Percentiles rank a stretch among this genome's conserved stretches.
These are phyloP conservation scores for Gymnarchus niloticus DNA, from an alignment of 2,113 vertebrate genomes.

Conservation along the genomic window DNA sequence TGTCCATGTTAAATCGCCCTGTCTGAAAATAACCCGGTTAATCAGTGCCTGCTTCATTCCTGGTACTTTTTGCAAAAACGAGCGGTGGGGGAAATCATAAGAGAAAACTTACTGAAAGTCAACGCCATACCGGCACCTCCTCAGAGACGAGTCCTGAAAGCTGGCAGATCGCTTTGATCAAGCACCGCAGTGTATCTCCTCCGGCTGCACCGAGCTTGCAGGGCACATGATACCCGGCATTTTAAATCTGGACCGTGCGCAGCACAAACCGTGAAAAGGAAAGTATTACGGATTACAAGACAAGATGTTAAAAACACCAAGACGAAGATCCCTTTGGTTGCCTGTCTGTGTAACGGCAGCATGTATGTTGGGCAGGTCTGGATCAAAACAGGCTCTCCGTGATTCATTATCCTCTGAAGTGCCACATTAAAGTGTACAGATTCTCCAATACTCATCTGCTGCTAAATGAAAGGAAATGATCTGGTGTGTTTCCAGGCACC, in stretches of 20 bases:
- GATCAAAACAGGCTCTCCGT: neutral
- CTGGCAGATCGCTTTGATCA: neutral
- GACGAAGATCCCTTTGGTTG: neutral
- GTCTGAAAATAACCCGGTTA: constrained; percentile 3
- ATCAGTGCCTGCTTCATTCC: neutral
- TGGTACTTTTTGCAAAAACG: neutral
- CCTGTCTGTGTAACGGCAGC: neutral
- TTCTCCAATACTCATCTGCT: constrained; percentile 40
- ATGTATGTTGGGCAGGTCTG: constrained; percentile 7
- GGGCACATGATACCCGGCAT: neutral
- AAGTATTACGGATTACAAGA: neutral
- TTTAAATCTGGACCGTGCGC: neutral
- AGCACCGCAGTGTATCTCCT: neutral
- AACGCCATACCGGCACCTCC: neutral
- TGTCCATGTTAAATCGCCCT: constrained; percentile 40
- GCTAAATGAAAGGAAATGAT: constrained; percentile 26
- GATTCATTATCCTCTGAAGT: constrained; percentile 54
- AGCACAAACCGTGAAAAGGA: neutral
- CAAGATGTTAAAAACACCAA: neutral
- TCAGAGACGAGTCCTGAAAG: neutral
- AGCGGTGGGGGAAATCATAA: neutral
- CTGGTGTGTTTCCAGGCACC: neutral
- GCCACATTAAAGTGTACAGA: constrained; percentile 51
- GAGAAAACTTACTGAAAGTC: neutral
- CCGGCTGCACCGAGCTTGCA: neutral